phyloP scores from a whole-genome alignment of 1,140 invertebrate species.

The Saccostrea echinata region DNA sequence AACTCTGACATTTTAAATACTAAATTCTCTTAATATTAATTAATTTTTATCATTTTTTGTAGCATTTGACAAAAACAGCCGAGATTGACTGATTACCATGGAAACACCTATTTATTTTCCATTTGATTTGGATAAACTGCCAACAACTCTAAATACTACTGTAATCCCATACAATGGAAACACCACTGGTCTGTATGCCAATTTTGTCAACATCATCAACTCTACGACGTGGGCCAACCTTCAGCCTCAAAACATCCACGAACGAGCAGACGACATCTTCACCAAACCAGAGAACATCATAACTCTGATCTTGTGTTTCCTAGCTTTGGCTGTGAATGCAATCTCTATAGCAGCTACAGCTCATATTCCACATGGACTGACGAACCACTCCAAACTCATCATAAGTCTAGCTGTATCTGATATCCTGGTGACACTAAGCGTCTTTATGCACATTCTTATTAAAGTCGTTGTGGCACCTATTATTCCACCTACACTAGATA shows the following conservation, averaged over 20 bases:
- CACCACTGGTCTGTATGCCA: constrained; percentile 32
- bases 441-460: constrained; percentile 65
- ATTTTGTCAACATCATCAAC: constrained; percentile 45
- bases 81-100: constrained; percentile 4
- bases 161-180: constrained; percentile 25
- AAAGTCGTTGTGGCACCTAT: constrained; percentile 61
- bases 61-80: background rate
- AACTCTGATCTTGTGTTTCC: constrained; percentile 60
- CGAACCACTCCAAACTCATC: constrained; percentile 72
- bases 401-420: constrained; percentile 71
- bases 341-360: constrained; percentile 66
- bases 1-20: background rate
- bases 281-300: constrained; percentile 64
- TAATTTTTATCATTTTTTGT: background rate
- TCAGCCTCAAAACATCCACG: constrained; percentile 57
- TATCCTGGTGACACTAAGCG: constrained; percentile 67
- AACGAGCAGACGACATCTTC: constrained; percentile 60
- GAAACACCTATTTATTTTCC: background rate
- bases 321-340: constrained; percentile 65
- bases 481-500: constrained; percentile 35
- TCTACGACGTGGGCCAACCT: constrained; percentile 52
- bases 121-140: background rate
- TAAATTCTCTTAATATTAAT: background rate
- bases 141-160: background rate
- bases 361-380: constrained; percentile 61